These are phyloP conservation scores for Parnassius apollo DNA, from an alignment of 2,888 invertebrate genomes.

Conservation along the genomic window DNA sequence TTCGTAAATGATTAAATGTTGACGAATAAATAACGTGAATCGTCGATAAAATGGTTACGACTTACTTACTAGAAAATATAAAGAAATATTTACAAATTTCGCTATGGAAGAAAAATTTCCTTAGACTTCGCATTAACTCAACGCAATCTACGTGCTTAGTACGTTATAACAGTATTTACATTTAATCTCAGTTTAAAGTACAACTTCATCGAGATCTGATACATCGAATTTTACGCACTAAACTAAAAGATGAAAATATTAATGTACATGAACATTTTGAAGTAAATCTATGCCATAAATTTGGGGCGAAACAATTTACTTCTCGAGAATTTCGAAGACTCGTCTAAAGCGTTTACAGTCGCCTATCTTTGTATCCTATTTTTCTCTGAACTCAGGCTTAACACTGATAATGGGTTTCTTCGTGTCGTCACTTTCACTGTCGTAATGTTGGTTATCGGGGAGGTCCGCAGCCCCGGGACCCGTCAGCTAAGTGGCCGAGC, in stretches of 20 bases:
- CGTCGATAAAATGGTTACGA: conserved; percentile 69
- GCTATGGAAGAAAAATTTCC: conserved; percentile 78
- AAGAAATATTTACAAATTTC: conserved; percentile 79
- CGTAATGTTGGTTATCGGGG: conserved; percentile 65
- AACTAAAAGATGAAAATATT: conserved; percentile 49
- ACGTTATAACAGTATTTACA: conserved; percentile 77
- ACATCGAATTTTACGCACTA: conserved; percentile 44
- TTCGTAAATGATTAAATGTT: conserved; percentile 74
- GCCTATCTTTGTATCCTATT: conserved; percentile 46
- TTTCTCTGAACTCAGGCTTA: conserved; percentile 78
- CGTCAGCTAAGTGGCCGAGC: conserved; percentile 89
- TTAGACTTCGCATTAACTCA: conserved; percentile 58
- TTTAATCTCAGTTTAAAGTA: conserved; percentile 60
- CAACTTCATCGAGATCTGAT: conserved; percentile 61
- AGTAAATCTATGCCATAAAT: conserved; percentile 18
- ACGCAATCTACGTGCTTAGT: conserved; percentile 60
- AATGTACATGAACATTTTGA: conserved; percentile 37
- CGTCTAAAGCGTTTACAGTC: conserved; percentile 30
- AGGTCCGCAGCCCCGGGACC: conserved; percentile 61
- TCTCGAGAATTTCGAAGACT: conserved; percentile 34
- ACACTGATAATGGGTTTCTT: conserved; percentile 79
- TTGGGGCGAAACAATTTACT: conserved; percentile 1
- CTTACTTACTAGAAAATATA: conserved; percentile 59
- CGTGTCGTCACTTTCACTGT: conserved; percentile 61
- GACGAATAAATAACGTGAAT: conserved; percentile 74